These are phyloP conservation scores for Coreius guichenoti DNA, from an alignment of 2,797 vertebrate genomes.

Conservation along the genomic window DNA sequence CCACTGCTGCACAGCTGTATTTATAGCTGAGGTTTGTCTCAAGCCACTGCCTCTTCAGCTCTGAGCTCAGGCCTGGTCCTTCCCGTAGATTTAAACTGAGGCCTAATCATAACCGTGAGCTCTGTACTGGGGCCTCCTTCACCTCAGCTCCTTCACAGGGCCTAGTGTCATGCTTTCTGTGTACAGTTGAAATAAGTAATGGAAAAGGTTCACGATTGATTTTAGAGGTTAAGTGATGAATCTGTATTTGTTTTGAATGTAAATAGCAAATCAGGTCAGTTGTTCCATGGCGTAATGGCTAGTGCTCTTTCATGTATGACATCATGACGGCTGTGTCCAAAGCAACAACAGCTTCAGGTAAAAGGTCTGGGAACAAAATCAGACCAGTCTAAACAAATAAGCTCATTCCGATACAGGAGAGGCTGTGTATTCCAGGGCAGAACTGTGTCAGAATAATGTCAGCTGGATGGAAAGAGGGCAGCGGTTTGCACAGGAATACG, in stretches of 20 bases:
- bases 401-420: conserved; percentile 15
- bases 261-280: conserved; percentile 24
- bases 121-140: background rate
- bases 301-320: background rate
- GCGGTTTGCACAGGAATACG: conserved; percentile 3
- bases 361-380: conserved; percentile 26
- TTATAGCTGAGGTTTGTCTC: conserved; percentile 62
- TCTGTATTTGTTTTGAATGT: conserved; percentile 39
- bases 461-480: conserved; percentile 30
- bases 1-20: conserved; percentile 49
- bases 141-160: background rate
- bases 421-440: conserved; percentile 35
- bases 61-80: conserved; percentile 39
- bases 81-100: conserved; percentile 6
- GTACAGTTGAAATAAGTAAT: conserved; percentile 14
- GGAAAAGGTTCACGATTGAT: conserved; percentile 6
- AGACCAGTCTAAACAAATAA: conserved; percentile 45
- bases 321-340: background rate
- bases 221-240: conserved; percentile 17
- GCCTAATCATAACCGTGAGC: conserved; percentile 1
- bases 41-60: conserved; percentile 42
- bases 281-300: conserved; percentile 23
- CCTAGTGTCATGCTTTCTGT: background rate
- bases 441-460: conserved; percentile 46
- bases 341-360: conserved; percentile 26